Percentiles rank a stretch among this genome's conserved stretches.
These are phyloP conservation scores for Anniella stebbinsi DNA, from an alignment of 2,797 vertebrate genomes.

Conservation along the genomic window DNA sequence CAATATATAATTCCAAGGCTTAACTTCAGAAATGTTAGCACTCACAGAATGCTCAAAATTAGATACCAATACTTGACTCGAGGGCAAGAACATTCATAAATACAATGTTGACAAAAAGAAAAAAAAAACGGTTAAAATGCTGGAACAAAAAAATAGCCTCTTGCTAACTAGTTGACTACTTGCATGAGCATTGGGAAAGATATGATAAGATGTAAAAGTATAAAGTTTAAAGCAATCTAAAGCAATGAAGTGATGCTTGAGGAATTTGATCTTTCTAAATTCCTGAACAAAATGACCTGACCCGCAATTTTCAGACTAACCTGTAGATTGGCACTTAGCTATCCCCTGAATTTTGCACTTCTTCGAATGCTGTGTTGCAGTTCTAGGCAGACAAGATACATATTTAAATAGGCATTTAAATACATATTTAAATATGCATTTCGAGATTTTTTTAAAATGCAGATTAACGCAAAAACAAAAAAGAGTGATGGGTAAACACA, in stretches of 20 bases:
- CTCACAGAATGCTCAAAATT: not conserved
- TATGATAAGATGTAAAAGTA: not conserved
- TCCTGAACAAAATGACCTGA: not conserved
- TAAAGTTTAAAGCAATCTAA: not conserved
- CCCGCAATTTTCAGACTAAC: not conserved
- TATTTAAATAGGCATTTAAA: not conserved
- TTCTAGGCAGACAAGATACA: not conserved
- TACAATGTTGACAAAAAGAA: not conserved
- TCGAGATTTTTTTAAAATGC: not conserved
- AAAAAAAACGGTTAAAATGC: not conserved
- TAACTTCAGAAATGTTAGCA: slow-evolving; percentile 12
- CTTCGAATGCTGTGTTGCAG: not conserved
- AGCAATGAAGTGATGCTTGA: not conserved
- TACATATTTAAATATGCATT: not conserved
- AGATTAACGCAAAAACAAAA: not conserved
- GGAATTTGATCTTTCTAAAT: not conserved
- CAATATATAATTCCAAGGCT: not conserved
- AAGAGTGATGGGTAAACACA: not conserved
- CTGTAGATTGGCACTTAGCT: not conserved
- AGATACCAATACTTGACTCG: not conserved
- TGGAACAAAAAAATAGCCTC: not conserved
- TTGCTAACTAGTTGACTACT: fast-evolving
- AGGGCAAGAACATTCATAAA: slow-evolving; percentile 23
- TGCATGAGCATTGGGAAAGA: fast-evolving
- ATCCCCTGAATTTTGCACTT: not conserved